Evolutionary conservation across 2,888 invertebrate species (phyloP), one percentile per base, ranked within the genome.

Genomic region (Bruchidius siliquastri): DNA sequence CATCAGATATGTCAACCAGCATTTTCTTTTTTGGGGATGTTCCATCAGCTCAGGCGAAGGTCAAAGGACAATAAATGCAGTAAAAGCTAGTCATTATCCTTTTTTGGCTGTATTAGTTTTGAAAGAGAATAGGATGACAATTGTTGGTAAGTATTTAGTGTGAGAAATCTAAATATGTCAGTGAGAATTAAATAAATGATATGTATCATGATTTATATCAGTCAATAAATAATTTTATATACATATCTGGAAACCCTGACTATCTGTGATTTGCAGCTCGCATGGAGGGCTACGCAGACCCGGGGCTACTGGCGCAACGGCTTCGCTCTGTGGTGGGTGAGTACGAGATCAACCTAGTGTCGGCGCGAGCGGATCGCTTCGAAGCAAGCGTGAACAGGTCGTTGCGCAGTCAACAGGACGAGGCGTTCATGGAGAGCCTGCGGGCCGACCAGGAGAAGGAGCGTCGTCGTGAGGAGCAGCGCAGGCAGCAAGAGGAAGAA

Each of bases 381-480:
- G 78, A 78, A 70, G 73, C 77, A 69, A 81, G 77, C 71, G 75
- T 79, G 67, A 79, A 79, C 22, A 95, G 96, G 80, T 93, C 94
- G 0, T 87, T 98, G 71, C 90, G 98, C 49, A 93, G 93, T 72
- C 93, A 97, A 78, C 98, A 99, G 85, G 98, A 99, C 86, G 94
- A 94, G 84, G 98, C 98, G 0, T 99, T 97, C 84, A 90, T 94
- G 84, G 95, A 95, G 85, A 97, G 97, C 3, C 88, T 98, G 68
- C 90, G 92, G 68, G 96, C 96, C 0, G 98, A 99, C 87, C 97
- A 97, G 86, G 97, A 97, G 86, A 98, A 98, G 87, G 98, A 98
- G 85, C 89, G 94, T 0, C 88, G 88, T 71, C 90, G 91, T 67
- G 90, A 90, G 79, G 90, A 91, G 77, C 91, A 91, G 79, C 88